A percentile compares a stretch with the other conserved stretches of the same genome.
phyloP scores from a whole-genome alignment of 2,888 invertebrate genomes.

The Euzophera pinguis region DNA sequence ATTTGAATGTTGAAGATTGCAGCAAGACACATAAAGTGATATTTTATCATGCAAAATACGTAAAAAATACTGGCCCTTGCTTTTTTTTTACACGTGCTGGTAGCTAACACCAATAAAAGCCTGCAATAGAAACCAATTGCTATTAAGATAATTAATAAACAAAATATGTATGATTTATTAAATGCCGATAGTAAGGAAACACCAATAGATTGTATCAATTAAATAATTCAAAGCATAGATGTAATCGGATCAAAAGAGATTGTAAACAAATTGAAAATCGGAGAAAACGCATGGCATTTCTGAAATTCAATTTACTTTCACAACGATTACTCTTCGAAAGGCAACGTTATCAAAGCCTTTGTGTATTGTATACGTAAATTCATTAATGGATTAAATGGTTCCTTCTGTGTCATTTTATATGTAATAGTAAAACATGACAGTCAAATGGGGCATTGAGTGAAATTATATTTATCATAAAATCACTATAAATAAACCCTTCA shows the following conservation, averaged over 20 bases:
- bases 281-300: conserved; percentile 36
- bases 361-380: neutral
- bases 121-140: no score
- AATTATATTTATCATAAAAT: no score
- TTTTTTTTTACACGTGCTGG: no score
- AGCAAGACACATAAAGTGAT: neutral
- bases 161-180: no score
- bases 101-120: no score
- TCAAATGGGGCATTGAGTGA: no score
- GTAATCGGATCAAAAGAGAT: neutral
- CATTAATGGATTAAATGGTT: neutral
- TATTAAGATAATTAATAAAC: no score
- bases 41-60: neutral
- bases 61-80: no score
- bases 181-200: no score
- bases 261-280: conserved; percentile 22
- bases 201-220: no score
- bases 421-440: neutral
- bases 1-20: conserved; percentile 19
- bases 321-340: conserved; percentile 31
- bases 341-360: conserved; percentile 30
- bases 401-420: neutral
- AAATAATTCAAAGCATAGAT: neutral
- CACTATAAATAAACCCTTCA: no score
- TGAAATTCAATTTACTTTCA: conserved; percentile 49